Percentiles rank a stretch among this genome's conserved stretches.
These are phyloP conservation scores for Sarcophaga caerulescens DNA, from an alignment of 2,888 invertebrate species.

Conservation along the genomic window DNA sequence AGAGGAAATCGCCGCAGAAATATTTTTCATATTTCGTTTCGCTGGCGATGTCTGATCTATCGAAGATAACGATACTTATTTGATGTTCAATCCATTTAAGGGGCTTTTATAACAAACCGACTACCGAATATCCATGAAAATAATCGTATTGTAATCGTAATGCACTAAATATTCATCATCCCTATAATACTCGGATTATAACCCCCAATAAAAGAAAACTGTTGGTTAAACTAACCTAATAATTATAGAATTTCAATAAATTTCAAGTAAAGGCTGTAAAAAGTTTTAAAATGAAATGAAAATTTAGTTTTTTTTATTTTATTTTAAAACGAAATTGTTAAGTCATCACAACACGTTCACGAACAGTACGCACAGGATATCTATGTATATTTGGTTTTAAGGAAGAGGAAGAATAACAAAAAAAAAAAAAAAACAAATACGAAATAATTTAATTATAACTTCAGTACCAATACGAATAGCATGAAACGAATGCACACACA, in stretches of 20 bases:
- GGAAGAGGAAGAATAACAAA: background rate
- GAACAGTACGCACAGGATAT: background rate
- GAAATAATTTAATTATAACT: slow-evolving; percentile 55
- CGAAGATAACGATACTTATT: no score
- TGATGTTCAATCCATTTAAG: background rate
- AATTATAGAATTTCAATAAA: slow-evolving; percentile 55
- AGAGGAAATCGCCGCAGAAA: no score
- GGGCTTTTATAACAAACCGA: background rate
- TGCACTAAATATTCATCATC: background rate
- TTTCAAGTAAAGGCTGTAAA: background rate
- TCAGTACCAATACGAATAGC: slow-evolving; percentile 37
- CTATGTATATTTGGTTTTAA: background rate
- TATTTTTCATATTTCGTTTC: no score
- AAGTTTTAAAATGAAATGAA: background rate
- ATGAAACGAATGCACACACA: background rate
- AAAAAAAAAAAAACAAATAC: slow-evolving; percentile 9
- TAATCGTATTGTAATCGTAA: background rate
- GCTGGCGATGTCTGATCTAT: no score
- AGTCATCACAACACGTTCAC: slow-evolving; percentile 38
- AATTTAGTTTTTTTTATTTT: background rate
- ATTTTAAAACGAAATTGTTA: slow-evolving; percentile 50
- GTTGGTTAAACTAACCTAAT: slow-evolving; percentile 54
- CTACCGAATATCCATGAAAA: background rate
- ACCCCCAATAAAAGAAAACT: slow-evolving; percentile 12
- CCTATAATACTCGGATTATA: background rate